Evolutionary conservation across 1,140 invertebrate species (phyloP), one percentile per base, ranked within the genome.

Genomic region (Tenebrio molitor): DNA sequence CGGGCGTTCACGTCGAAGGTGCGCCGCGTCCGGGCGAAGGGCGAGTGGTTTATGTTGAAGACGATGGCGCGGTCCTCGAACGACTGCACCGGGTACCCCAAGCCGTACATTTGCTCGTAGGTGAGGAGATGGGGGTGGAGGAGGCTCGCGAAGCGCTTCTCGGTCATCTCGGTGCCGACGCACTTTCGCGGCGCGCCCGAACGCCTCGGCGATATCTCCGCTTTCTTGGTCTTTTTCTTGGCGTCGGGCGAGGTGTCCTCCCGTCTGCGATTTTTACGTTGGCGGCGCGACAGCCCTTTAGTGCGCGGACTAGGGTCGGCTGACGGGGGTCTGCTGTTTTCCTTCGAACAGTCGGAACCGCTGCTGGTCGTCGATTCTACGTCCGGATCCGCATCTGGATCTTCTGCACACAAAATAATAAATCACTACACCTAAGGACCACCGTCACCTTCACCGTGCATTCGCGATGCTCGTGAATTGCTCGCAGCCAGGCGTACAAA

Each of bases 1-100:
- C 84, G 85, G 2, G 90, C 90, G 76, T 91, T 90, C 1, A 87
- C 88, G 76, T 91, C 88, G 74, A 88, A 85, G 6, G 79, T 74
- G 8, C 80, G 76, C 72, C 69, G 46, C 21, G 2, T 39, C 36
- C 8, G 3, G 29, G 6, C n/a, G 34, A 65, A 53, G 41, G 36
- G 2, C 12, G 64, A n/a, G 33, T 36, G 66, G 64, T 66, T 67
- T 29, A 25, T 85, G 63, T 89, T 87, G 77, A 88, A 90, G 34
- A 93, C 87, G 33, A 91, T 85, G 0, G 88, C 90, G 73, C 87
- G 88, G 1, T 88, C 86, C 29, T 88, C 10, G 2, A 86, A 0
- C 86, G 80, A 6, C 85, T 85, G 87, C 0, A 92, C 80, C 0
- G 94, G 95, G 80, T 89, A 96, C 0, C 93, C 93, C 68, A 93